Evolutionary conservation across 2,797 vertebrate species (phyloP).

Genomic region (Microctenopoma steveboyesi): DNA sequence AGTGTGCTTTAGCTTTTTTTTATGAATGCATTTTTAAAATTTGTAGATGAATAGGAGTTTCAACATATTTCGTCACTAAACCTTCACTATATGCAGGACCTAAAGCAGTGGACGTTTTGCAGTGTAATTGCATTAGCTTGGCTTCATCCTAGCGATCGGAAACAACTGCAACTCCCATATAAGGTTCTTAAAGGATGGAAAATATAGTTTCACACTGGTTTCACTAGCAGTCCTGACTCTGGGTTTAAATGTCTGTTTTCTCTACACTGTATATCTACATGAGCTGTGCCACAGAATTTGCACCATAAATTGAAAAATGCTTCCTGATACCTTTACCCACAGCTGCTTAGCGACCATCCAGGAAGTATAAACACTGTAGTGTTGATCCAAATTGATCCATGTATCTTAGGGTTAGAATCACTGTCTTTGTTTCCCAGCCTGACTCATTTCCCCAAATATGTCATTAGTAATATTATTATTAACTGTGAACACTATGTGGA

Average conservation of each 20-base stretch:
- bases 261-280: constrained; percentile 46
- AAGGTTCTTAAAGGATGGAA: constrained; percentile 13
- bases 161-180: constrained; percentile 14
- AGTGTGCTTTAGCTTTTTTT: background rate
- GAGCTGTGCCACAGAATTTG: constrained; percentile 51
- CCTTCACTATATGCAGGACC: constrained; percentile 20
- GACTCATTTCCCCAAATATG: background rate
- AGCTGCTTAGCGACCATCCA: constrained; percentile 51
- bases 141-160: constrained; percentile 46
- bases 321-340: constrained; percentile 42
- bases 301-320: constrained; percentile 20
- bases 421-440: constrained; percentile 7
- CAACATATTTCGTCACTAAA: constrained; percentile 37
- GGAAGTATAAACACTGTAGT: constrained; percentile 42
- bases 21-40: constrained; percentile 7
- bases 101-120: constrained; percentile 24
- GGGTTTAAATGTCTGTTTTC: constrained; percentile 60
- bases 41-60: constrained; percentile 11
- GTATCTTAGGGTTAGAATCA: constrained; percentile 20
- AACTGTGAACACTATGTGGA: background rate
- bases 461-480: too few species aligned
- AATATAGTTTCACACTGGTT: constrained; percentile 11
- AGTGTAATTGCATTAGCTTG: constrained; percentile 26
- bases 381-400: constrained; percentile 36
- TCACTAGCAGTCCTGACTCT: constrained; percentile 30